Conservation (phyloP, 2,888 invertebrate genomes). For the Phortica okadai region DNA sequence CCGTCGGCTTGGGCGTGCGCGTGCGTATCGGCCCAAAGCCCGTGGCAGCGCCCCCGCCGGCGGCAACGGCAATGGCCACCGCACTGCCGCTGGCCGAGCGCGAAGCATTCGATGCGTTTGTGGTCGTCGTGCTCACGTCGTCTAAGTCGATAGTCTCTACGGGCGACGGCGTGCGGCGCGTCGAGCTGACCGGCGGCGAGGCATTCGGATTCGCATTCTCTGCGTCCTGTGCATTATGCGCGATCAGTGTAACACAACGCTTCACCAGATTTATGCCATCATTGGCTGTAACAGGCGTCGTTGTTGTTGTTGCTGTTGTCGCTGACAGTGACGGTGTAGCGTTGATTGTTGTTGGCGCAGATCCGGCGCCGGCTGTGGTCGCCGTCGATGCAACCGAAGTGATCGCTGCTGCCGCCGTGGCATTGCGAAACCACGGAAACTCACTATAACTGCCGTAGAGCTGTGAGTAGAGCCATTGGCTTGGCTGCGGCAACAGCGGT, state of each 20-base stretch:
- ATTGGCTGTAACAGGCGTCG: constrained; percentile 44
- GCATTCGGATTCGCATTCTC: constrained; percentile 74
- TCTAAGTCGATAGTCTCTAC: constrained; percentile 76
- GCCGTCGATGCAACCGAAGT: constrained; percentile 48
- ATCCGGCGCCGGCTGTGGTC: constrained; percentile 50
- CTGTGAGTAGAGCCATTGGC: constrained; percentile 88
- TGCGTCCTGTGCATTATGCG: constrained; percentile 71
- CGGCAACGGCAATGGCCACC: constrained; percentile 31
- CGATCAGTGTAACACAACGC: constrained; percentile 73
- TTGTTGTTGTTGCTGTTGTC: constrained; percentile 21
- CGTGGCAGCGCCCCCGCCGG: constrained; percentile 27
- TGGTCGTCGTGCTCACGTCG: constrained; percentile 66
- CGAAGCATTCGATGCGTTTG: constrained; percentile 44
- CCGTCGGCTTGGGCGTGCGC: constrained; percentile 78
- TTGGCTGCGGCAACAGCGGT: constrained; percentile 85
- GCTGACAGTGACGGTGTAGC: constrained; percentile 26
- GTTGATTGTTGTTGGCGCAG: not conserved
- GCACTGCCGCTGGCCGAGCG: constrained; percentile 60
- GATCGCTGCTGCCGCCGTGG: constrained; percentile 65
- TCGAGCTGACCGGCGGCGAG: constrained; percentile 76
- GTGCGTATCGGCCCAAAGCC: constrained; percentile 75
- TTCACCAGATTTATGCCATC: constrained; percentile 75
- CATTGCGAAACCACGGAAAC: constrained; percentile 81
- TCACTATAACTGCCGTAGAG: constrained; percentile 83
- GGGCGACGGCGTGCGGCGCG: constrained; percentile 79